A percentile compares a stretch with the other conserved stretches of the same genome.
Evolutionary conservation across 2,113 vertebrate genomes (phyloP).

Genomic region (Clinocottus analis): DNA sequence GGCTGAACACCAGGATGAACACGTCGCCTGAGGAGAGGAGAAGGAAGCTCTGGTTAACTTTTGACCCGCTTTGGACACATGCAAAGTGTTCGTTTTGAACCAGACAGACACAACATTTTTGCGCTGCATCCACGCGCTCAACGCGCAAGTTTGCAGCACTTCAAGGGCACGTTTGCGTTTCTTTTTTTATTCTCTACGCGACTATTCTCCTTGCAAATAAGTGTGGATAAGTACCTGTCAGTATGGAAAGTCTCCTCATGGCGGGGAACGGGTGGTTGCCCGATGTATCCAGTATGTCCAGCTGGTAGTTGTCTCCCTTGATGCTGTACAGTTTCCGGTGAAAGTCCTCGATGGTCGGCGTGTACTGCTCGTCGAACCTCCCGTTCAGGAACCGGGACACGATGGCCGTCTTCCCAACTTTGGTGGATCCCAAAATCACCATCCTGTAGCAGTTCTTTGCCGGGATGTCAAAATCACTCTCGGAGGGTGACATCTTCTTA

Average conservation of each 20-base stretch:
- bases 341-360: slow-evolving; percentile 98
- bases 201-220: background rate
- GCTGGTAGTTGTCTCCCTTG: slow-evolving; percentile 94
- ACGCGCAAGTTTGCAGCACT: slow-evolving; percentile 2
- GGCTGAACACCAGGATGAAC: slow-evolving; percentile 97
- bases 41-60: background rate
- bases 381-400: slow-evolving; percentile 96
- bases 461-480: slow-evolving; percentile 92
- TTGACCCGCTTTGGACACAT: background rate
- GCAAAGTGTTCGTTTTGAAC: background rate
- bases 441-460: slow-evolving; percentile 97
- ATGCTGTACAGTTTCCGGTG: slow-evolving; percentile 99
- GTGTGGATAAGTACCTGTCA: slow-evolving; percentile 87
- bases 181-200: background rate
- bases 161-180: background rate
- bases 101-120: background rate
- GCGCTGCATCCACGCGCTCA: slow-evolving; percentile 15
- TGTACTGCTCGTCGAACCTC: slow-evolving; percentile 96
- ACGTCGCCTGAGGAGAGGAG: slow-evolving; percentile 87
- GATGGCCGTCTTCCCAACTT: slow-evolving; percentile 98
- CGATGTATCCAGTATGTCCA: slow-evolving; percentile 96
- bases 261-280: slow-evolving; percentile 98
- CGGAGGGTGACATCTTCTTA: slow-evolving; percentile 94
- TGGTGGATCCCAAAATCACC: slow-evolving; percentile 98
- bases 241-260: slow-evolving; percentile 96